phyloP scores from a whole-genome alignment of 1,140 invertebrate genomes.

The Stegodyphus mimosarum region DNA sequence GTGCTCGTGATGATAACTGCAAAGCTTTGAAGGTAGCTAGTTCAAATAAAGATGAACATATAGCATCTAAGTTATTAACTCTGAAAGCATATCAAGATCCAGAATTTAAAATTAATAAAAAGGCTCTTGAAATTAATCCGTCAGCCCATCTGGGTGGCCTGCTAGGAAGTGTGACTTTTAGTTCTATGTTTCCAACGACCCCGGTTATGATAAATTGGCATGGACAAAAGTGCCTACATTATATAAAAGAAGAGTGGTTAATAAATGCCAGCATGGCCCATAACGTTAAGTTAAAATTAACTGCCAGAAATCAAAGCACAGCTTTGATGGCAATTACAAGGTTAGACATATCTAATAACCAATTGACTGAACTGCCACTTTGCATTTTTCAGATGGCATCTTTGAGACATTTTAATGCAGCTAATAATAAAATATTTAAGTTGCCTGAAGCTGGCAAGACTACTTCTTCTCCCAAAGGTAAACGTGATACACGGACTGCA shows the following conservation, averaged over 20 bases:
- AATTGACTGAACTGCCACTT: conserved; percentile 81
- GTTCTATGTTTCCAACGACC: conserved; percentile 82
- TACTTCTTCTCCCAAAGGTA: conserved; percentile 25
- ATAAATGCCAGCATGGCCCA: conserved; percentile 82
- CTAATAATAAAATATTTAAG: conserved; percentile 86
- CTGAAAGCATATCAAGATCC: conserved; percentile 81
- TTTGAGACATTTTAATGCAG: conserved; percentile 81
- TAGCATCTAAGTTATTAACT: conserved; percentile 80
- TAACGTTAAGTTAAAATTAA: conserved; percentile 83
- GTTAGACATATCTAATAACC: conserved; percentile 93
- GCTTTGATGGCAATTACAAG: conserved; percentile 90
- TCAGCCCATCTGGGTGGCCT: conserved; percentile 62
- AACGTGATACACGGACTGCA: conserved; percentile 12
- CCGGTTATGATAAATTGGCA: conserved; percentile 97
- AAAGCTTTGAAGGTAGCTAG: conserved; percentile 80
- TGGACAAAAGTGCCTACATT: conserved; percentile 77
- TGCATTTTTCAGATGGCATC: conserved; percentile 86
- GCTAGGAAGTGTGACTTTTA: conserved; percentile 64
- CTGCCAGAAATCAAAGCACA: conserved; percentile 73
- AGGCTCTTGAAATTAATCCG: conserved; percentile 74
- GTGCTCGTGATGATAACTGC: conserved; percentile 85
- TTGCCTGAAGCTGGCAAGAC: conserved; percentile 70
- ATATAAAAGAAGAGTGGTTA: conserved; percentile 81
- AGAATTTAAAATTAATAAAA: conserved; percentile 87
- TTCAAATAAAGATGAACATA: conserved; percentile 77